Evolutionary conservation across 2,113 vertebrate genomes (phyloP).

Genomic region (Gracilinanus agilis): DNA sequence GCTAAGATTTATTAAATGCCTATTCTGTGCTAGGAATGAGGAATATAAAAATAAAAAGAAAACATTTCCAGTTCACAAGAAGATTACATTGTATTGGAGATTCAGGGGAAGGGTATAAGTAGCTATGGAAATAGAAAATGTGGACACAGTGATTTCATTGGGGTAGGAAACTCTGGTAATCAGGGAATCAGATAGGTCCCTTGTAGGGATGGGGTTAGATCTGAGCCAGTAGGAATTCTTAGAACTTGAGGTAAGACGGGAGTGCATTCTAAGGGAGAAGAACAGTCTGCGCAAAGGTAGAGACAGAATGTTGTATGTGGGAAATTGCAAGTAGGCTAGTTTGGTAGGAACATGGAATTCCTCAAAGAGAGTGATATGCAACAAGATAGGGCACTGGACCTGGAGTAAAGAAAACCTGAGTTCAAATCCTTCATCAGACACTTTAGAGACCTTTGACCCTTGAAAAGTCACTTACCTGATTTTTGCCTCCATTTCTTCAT

Average conservation of each 20-base stretch:
- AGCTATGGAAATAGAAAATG: background rate
- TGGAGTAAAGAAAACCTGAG: background rate
- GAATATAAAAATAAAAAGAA: background rate
- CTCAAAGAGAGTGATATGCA: background rate
- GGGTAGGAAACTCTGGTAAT: background rate
- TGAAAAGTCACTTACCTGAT: background rate
- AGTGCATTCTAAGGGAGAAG: background rate
- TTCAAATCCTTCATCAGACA: background rate
- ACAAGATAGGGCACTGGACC: background rate
- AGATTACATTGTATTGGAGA: background rate
- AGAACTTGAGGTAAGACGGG: background rate
- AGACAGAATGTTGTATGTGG: background rate
- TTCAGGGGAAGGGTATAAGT: background rate
- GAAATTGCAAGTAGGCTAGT: background rate
- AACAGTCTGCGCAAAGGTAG: background rate
- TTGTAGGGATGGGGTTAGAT: background rate
- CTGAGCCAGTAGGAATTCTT: background rate
- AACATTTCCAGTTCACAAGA: background rate
- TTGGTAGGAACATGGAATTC: background rate
- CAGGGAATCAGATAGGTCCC: background rate
- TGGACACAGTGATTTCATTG: background rate
- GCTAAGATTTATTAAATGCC: background rate
- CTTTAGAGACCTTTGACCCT: background rate
- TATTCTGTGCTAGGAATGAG: background rate
- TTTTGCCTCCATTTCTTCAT: background rate